Evolutionary conservation across 2,888 invertebrate species (phyloP).

Genomic region (Lysandra bellargus): DNA sequence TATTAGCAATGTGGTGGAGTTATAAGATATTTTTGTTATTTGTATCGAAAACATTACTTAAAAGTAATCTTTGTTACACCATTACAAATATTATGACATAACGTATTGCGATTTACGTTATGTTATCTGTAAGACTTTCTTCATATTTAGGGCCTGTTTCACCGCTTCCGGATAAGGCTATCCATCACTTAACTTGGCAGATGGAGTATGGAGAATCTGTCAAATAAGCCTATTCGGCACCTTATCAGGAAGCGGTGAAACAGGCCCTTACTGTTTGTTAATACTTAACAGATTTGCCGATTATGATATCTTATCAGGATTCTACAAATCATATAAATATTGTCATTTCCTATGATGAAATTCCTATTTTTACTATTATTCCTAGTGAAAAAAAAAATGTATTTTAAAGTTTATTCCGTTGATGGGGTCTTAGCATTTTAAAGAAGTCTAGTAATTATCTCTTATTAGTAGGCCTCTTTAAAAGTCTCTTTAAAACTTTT

Average conservation of each 20-base stretch:
- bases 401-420: background rate
- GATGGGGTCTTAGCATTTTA: background rate
- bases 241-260: no score
- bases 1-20: no score
- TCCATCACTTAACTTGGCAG: no score
- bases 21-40: no score
- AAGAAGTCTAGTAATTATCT: background rate
- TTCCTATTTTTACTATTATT: background rate
- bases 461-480: no score
- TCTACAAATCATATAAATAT: background rate
- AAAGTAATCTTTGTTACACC: background rate
- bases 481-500: background rate
- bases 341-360: background rate
- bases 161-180: no score
- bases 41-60: no score
- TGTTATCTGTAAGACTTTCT: background rate
- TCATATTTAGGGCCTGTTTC: background rate
- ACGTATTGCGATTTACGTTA: background rate
- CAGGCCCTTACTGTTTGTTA: background rate
- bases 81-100: background rate
- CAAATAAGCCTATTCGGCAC: no score
- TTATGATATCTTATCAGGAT: background rate
- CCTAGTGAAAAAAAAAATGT: background rate
- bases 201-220: no score
- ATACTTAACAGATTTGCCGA: slow-evolving; percentile 5